These are phyloP conservation scores for Pterocles orientalis DNA, from an alignment of 2,113 vertebrate species.

Conservation along the genomic window DNA sequence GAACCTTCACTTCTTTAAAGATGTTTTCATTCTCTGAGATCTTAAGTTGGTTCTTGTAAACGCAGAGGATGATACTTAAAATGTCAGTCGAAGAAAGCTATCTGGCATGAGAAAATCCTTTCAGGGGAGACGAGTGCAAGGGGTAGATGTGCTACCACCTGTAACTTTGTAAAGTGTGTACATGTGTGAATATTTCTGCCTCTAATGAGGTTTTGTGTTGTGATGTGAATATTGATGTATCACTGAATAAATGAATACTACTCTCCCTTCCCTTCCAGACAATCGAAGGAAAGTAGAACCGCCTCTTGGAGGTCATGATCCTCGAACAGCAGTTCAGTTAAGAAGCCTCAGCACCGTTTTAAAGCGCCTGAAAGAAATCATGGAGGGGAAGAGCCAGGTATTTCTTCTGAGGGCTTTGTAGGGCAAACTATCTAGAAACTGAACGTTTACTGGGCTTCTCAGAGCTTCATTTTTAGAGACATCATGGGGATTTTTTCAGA, in stretches of 20 bases:
- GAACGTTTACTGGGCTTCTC: not conserved
- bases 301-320: slow-evolving; percentile 89
- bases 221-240: not conserved
- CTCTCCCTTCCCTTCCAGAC: slow-evolving; percentile 74
- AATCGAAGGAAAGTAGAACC: slow-evolving; percentile 89
- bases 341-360: slow-evolving; percentile 91
- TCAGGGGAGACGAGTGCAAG: not conserved
- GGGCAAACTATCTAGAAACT: not conserved
- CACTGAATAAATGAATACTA: not conserved
- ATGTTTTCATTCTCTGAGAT: not conserved
- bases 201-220: not conserved
- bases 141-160: not conserved
- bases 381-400: slow-evolving; percentile 99
- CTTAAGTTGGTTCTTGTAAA: not conserved
- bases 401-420: not conserved
- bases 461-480: not conserved
- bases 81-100: not conserved
- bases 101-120: not conserved
- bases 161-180: not conserved
- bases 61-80: not conserved
- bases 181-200: not conserved
- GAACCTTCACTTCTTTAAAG: not conserved
- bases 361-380: slow-evolving; percentile 97
- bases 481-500: not conserved
- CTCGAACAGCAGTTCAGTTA: slow-evolving; percentile 95